Evolutionary conservation across 2,888 invertebrate genomes (phyloP).

Genomic region (Cyclophora albipunctata): DNA sequence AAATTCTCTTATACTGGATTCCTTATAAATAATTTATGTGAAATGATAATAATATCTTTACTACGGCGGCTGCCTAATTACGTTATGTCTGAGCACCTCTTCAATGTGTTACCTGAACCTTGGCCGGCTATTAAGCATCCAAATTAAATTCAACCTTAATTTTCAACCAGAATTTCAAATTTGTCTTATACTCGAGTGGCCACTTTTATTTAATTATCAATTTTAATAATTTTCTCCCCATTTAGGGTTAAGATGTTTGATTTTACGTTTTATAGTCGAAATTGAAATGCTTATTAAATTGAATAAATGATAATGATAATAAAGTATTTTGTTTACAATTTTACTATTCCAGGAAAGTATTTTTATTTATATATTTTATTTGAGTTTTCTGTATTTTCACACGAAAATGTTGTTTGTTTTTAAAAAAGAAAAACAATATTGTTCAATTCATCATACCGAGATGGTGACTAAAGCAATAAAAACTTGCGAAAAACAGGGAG

Average conservation of each 20-base stretch:
- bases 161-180: conserved; percentile 22
- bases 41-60: conserved; percentile 50
- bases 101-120: conserved; percentile 37
- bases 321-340: no score
- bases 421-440: conserved; percentile 6
- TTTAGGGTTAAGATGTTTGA: background rate
- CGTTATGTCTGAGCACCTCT: conserved; percentile 48
- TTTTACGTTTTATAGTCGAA: background rate
- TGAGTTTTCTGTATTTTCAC: no score
- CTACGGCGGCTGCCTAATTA: conserved; percentile 44
- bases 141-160: conserved; percentile 36
- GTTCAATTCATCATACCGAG: conserved; percentile 27
- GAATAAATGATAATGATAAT: no score
- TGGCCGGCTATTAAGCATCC: conserved; percentile 42
- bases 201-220: conserved; percentile 17
- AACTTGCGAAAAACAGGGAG: conserved; percentile 25
- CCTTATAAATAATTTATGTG: conserved; percentile 66
- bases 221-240: conserved; percentile 16
- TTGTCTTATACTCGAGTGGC: conserved; percentile 23
- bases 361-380: no score
- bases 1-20: conserved; percentile 25
- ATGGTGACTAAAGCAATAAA: conserved; percentile 23
- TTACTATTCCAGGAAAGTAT: no score
- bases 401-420: no score
- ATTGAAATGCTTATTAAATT: no score